Base-by-base conservation (phyloP, 2,888 invertebrate species). In the Seira ritae region DNA sequence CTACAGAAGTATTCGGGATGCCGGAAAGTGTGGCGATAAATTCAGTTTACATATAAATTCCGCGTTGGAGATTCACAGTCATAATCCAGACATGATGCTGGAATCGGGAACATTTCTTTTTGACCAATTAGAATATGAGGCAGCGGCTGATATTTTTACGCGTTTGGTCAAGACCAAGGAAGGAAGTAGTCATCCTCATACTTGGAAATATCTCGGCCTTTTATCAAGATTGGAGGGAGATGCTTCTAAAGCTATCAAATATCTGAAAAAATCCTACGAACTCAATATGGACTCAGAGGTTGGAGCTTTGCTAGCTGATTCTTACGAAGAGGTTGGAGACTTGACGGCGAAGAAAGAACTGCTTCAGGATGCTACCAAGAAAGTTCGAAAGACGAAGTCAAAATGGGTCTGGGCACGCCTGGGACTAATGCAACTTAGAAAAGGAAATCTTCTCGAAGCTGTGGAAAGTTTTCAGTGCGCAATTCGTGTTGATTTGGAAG, bases 341-440 rank as follows among this genome's bases (percentile, higher is more conserved):
- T 93, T 93, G 90, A 70, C 68, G 15, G 19, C 68, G 22, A 89
- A 89, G 73, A 83, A 73, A 24, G 76, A 77, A 6, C 70, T 88
- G 1, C 65, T 89, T n/a, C 12, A 75, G 0, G 72, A 82, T 20
- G 88, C 88, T 12, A 85, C 84, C 0, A 86, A 86, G 20, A 80
- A 73, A 31, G 76, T 85, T 17, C 65, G 80, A n/a, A 87, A 87
- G 68, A 62, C 78, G 1, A 80, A 82, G 50, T 87, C 93, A 60
- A 93, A 94, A 86, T 97, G 97, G 95, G 94, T 96, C 20, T 94
- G 95, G 93, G 92, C 97, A 73, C 94, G 97, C 90, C 92, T 98
- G 72, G 98, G 98, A 0, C 91, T 97, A 69, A 94, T 95, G 90
- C 94, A 96, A 90, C 92, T 96, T 85, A 94, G 94, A 89, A 93